Base-by-base conservation (phyloP, 2,797 vertebrate species). In the Erpetoichthys calabaricus region DNA sequence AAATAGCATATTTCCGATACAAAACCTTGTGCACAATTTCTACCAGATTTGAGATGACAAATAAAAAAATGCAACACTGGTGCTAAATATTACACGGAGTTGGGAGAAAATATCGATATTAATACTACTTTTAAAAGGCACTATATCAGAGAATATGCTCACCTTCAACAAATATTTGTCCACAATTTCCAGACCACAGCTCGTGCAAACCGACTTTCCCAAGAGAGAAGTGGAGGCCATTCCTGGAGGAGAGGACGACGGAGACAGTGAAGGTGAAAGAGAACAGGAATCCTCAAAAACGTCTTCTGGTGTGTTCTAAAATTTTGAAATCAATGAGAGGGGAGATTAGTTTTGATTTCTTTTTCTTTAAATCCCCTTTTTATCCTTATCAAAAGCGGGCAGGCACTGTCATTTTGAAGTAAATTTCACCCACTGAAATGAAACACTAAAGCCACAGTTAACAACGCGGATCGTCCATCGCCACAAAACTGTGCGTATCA, bases 141-240 rank as follows among this genome's bases (percentile, higher is more conserved):
- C 41, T 51, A n/a, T 51, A 25, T 25, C 25, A 25, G 2, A 25
- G 25, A 25, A 25, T 25, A 25, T 25, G 25, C 66, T 72, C 82
- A 96, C 94, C 92, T 95, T 95, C 55, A 98, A 86, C 62, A 98
- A 84, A 76, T 94, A 93, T 73, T 93, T 94, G 73, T 97, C 94
- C 73, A 91, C 80, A 51, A 97, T 97, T 63, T 93, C 89, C 65
- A 89, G 79, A 68, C 84, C 86, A 68, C 94, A 97, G 68, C 85
- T 92, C 59, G 80, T 88, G 44, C 94, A 97, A 67, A 92, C 76
- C 3, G 81, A 82, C 63, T 86, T 89, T 64, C 81, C 71, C 8
- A 82, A 58, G 49, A 77, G 78, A 57, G 86, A 83, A 53, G 80
- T 81, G 3, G 91, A 88, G 53, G 86, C 78, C 89, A 93, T 89